Base-by-base conservation (phyloP, 1,140 invertebrate genomes). In the Hyles euphorbiae region DNA sequence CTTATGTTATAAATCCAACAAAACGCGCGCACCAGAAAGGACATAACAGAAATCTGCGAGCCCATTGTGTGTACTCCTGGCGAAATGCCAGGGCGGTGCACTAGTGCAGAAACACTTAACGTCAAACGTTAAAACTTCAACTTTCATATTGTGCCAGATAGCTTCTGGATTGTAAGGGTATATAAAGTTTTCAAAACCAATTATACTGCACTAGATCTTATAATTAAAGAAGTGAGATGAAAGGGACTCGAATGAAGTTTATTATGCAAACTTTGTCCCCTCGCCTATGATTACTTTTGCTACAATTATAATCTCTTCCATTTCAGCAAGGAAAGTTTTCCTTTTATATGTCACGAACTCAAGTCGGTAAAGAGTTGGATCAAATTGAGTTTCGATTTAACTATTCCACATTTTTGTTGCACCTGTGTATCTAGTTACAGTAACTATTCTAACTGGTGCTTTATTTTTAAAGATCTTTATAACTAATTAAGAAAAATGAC, bases 31-130 rank as follows among this genome's bases (percentile, higher is more conserved):
- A 55, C 46, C 44, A 58, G 55, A 60, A 60, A 45, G 58, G 62
- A 65, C 54, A 64, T 60, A 54, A 57, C 56, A 60, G 57, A 64
- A 74, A 68, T 69, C 59, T 54, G 63, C 52, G 44, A 12, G 43
- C 48, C 60, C 54, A 70, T 70, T 68, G 60, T 70, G 22, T 1
- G 48, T 44, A 11, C 9, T 53, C 52, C 63, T 72, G 72, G 70
- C 72, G 6, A 32, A 34, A 34, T 32, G 67, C 72, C 72, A 70
- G 51, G 40, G 51, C 34, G 46, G 58, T 65, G 63, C 60, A 60
- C 43, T 57, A 65, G 56, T 49, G 55, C 61, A 62, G 57, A 71
- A 67, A 67, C 65, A 67, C 61, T 74, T 65, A 65, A 48, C 59
- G 47, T 56, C 62, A 60, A 63, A 62, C 43, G 55, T 58, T 66